Base-by-base conservation (phyloP, 1,140 invertebrate genomes). In the Brachionus plicatilis region DNA sequence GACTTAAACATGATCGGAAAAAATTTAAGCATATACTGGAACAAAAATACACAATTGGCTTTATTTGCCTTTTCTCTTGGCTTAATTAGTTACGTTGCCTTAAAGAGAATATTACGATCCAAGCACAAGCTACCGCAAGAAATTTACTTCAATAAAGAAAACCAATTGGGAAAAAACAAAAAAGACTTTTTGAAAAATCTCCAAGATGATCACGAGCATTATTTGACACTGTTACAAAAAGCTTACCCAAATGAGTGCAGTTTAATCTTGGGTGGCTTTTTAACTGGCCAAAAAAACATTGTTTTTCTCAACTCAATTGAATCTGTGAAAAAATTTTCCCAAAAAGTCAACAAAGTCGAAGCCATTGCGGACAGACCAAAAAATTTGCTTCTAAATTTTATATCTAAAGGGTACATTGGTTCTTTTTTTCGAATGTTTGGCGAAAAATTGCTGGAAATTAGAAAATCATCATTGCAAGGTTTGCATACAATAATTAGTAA, bases 381-480 rank as follows among this genome's bases (percentile, higher is more conserved):
- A 82, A 82, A 37, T 68, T 37, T 82, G 8, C 24, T 82, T 1
- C 50, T 82, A 29, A 45, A 68, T 29, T 65, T 82, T 12, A 17
- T 82, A 33, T 82, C 79, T 9, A 82, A 82, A 47, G 79, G 79
- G 0, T 82, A 82, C 27, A n/a, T 82, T 29, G 79, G 79, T n/a
- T 82, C 79, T 14, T 82, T 82, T 82, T 82, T 82, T 68, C 17
- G 79, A 65, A 82, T 82, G 79, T 65, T 37, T 41, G 29, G 60
- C 24, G 7, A 37, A 45, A 37, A 82, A 29, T 45, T 82, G 20
- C 20, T 82, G 1, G 79, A 82, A 37, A 45, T 68, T 14, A 82
- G 79, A 82, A 82, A 82, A 68, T 82, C 65, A 17, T 82, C 79
- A 3, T 17, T 68, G 5, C 37, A 41, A 41, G 53, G 53, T 12